Evolutionary conservation across 1,140 invertebrate species (phyloP).

Genomic region (Coptotermes formosanus): DNA sequence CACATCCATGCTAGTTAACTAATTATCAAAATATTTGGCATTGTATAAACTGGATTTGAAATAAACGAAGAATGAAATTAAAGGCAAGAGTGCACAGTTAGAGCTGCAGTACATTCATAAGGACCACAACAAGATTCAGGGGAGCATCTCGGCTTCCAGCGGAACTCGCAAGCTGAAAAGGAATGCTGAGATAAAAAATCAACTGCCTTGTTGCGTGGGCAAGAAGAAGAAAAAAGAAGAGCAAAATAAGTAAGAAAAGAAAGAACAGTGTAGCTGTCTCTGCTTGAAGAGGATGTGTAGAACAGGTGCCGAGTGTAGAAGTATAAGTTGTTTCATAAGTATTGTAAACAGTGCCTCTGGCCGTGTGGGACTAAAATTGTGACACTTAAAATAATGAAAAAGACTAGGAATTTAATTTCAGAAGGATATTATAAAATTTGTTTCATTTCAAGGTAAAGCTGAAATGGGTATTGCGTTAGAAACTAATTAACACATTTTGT

Average conservation of each 20-base stretch:
- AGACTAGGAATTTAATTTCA: no score
- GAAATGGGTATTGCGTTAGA: no score
- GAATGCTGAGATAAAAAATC: background rate
- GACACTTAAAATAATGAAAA: no score
- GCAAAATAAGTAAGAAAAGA: background rate
- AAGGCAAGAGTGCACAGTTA: background rate
- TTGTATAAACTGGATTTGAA: no score
- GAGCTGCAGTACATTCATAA: background rate
- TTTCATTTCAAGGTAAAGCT: no score
- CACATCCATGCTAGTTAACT: no score
- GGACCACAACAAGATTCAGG: background rate
- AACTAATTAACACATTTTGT: no score
- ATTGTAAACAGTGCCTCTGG: no score
- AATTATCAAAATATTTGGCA: no score
- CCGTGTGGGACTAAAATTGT: no score
- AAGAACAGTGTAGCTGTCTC: background rate
- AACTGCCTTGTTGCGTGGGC: conserved; percentile 1
- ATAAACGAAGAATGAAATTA: no score
- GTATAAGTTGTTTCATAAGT: background rate
- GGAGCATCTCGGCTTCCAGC: background rate
- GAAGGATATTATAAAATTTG: no score
- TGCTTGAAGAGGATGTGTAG: background rate
- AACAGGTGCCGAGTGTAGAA: background rate
- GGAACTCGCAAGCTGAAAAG: background rate
- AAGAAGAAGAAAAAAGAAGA: background rate